These are phyloP conservation scores for Pachymerium ferrugineum DNA, from an alignment of 2,888 invertebrate species.

Conservation along the genomic window DNA sequence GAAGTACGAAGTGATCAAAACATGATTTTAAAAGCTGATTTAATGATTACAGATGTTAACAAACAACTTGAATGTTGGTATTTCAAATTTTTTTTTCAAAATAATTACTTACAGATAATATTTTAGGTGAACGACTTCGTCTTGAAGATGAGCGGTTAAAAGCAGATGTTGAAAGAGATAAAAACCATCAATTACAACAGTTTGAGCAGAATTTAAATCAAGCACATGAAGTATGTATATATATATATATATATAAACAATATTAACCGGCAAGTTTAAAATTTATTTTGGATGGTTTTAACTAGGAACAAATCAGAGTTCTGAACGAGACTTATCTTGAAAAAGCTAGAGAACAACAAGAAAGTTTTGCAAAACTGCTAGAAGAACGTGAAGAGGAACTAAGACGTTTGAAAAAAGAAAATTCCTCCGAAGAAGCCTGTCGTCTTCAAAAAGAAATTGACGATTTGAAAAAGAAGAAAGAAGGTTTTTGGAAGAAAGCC, in stretches of 20 bases:
- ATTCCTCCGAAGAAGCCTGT: background rate
- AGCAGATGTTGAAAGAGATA: background rate
- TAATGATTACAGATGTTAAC: background rate
- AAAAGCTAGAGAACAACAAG: too few species aligned
- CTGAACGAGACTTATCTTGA: background rate
- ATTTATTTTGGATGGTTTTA: background rate
- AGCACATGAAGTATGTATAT: background rate
- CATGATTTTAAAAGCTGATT: background rate
- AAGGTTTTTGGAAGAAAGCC: background rate
- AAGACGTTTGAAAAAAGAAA: background rate
- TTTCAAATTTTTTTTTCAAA: too few species aligned
- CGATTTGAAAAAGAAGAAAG: background rate
- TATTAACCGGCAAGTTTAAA: background rate
- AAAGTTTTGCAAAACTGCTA: background rate
- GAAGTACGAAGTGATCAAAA: background rate
- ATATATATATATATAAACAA: background rate
- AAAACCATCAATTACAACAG: background rate
- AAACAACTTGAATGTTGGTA: background rate
- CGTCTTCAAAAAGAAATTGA: background rate
- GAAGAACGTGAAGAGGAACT: background rate
- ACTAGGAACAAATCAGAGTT: background rate
- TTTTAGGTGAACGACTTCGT: background rate
- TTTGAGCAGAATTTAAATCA: background rate
- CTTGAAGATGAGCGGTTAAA: background rate
- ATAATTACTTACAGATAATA: background rate